Evolutionary conservation across 2,888 invertebrate species (phyloP).

Genomic region (Lasioglossum villosulum): DNA sequence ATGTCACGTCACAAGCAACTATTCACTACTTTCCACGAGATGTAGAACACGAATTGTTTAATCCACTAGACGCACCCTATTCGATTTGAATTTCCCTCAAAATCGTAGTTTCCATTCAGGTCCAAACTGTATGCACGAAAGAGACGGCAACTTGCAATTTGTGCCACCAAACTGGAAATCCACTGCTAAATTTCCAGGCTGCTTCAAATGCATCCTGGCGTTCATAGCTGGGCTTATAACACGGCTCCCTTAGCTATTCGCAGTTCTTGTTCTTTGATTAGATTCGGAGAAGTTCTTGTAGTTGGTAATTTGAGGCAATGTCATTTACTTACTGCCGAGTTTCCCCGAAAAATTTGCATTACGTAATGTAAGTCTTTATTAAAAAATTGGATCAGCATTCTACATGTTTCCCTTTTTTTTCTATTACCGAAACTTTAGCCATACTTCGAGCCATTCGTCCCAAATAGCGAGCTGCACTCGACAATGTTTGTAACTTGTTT

Average conservation of each 20-base stretch:
- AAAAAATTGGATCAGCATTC: background rate
- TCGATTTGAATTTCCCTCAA: conserved; percentile 11
- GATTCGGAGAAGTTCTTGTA: conserved; percentile 44
- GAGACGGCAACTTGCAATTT: conserved; percentile 33
- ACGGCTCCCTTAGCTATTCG: conserved; percentile 39
- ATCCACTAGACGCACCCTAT: background rate
- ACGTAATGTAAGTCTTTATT: background rate
- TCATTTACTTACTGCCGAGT: conserved; percentile 28
- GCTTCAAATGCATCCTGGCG: conserved; percentile 31
- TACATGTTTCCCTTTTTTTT: background rate
- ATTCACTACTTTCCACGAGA: background rate
- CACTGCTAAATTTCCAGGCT: conserved; percentile 22
- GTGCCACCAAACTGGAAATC: conserved; percentile 26
- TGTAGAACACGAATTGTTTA: background rate
- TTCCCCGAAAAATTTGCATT: background rate
- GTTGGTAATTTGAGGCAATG: conserved; percentile 42
- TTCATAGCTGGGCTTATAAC: conserved; percentile 7
- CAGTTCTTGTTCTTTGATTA: conserved; percentile 50
- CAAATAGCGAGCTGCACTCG: background rate
- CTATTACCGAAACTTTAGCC: background rate
- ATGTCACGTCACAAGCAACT: background rate
- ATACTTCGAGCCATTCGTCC: background rate
- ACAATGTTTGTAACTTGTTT: background rate
- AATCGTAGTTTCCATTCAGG: conserved; percentile 7
- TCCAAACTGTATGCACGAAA: background rate